A percentile compares a stretch with the other conserved stretches of the same genome.
phyloP scores from a whole-genome alignment of 92 coral and sea anemone genomes.

The Pocillopora grandis region DNA sequence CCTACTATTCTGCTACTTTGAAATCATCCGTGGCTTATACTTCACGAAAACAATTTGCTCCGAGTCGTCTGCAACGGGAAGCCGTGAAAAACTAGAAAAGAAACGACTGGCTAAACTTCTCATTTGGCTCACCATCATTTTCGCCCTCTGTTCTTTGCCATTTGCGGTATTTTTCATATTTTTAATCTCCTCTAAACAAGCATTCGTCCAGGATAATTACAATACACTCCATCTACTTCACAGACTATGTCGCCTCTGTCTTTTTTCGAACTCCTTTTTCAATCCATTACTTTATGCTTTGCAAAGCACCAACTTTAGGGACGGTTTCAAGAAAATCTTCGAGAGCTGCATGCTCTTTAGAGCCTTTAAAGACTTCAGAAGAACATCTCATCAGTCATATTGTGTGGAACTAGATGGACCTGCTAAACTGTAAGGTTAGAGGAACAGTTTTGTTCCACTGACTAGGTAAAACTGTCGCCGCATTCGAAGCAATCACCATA shows the following conservation, averaged over 20 bases:
- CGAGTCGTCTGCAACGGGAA: constrained; percentile 13
- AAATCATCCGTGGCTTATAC: constrained; percentile 44
- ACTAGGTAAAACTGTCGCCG: not conserved
- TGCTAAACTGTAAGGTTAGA: not conserved
- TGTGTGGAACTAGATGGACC: not conserved
- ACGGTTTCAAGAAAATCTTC: constrained; percentile 20
- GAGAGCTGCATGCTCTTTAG: not conserved
- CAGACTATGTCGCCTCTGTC: constrained; percentile 28
- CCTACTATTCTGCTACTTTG: constrained; percentile 29
- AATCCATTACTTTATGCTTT: constrained; percentile 50
- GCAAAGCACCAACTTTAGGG: constrained; percentile 55
- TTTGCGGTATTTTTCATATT: constrained; percentile 41
- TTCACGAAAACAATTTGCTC: constrained; percentile 45
- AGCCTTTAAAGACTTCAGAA: not conserved
- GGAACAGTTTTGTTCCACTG: not conserved
- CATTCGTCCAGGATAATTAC: not conserved
- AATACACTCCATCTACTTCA: constrained; percentile 19
- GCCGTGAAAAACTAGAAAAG: constrained; percentile 22
- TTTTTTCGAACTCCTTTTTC: constrained; percentile 41
- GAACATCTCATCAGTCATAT: not conserved
- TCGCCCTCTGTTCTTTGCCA: constrained; percentile 40
- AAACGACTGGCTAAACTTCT: constrained; percentile 52
- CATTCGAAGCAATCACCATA: not conserved
- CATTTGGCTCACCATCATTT: constrained; percentile 36
- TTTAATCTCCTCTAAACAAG: not conserved